phyloP scores from a whole-genome alignment of 2,113 vertebrate genomes.

The Cygnus atratus region DNA sequence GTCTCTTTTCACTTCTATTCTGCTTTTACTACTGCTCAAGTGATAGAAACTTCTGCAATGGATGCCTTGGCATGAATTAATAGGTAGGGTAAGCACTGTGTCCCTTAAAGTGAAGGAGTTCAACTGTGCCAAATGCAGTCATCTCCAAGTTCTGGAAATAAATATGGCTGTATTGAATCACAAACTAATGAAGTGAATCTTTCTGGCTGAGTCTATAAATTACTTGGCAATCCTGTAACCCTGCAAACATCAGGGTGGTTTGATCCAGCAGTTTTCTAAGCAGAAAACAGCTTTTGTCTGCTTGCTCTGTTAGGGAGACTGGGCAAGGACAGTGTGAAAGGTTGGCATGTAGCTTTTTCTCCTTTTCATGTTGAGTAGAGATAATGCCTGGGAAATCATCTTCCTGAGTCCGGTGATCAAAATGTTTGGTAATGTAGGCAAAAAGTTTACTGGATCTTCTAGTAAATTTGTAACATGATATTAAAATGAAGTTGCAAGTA shows the following conservation, averaged over 20 bases:
- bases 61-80: not conserved
- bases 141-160: not conserved
- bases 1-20: not conserved
- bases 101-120: not conserved
- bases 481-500: not conserved
- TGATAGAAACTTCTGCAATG: not conserved
- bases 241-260: not conserved
- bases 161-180: not conserved
- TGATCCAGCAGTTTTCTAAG: not conserved
- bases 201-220: not conserved
- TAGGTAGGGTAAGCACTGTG: not conserved
- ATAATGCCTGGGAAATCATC: not conserved
- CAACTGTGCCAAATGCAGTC: not conserved
- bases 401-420: not conserved
- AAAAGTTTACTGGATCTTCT: not conserved
- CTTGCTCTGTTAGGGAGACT: not conserved
- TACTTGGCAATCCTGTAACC: not conserved
- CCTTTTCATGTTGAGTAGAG: not conserved
- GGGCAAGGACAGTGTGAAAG: not conserved
- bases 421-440: not conserved
- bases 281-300: not conserved
- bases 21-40: not conserved
- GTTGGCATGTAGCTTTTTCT: not conserved
- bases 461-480: not conserved
- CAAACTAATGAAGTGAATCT: not conserved